Evolutionary conservation across 2,888 invertebrate species (phyloP).

Genomic region (Melinaea menophilus): DNA sequence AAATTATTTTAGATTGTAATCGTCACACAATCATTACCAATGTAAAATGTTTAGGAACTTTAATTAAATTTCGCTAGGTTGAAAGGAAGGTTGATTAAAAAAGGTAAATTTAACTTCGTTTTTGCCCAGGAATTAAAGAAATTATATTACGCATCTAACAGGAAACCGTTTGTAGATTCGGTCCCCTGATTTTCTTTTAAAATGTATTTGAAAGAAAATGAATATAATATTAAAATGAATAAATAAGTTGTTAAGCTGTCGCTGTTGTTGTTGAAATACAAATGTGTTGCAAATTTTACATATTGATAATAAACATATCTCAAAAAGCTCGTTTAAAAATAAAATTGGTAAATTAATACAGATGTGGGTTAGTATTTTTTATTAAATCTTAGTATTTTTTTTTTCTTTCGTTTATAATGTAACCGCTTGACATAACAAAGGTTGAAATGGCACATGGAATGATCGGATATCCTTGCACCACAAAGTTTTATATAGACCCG

Average conservation of each 20-base stretch:
- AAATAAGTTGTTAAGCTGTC: too few species aligned
- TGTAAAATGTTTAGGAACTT: conserved; percentile 61
- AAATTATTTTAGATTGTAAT: conserved; percentile 6
- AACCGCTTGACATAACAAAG: conserved; percentile 41
- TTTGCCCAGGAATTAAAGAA: conserved; percentile 45
- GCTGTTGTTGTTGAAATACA: too few species aligned
- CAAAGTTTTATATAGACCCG: conserved; percentile 45
- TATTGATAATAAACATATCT: too few species aligned
- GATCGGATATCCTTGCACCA: conserved; percentile 51
- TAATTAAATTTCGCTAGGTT: conserved; percentile 58
- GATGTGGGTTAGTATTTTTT: too few species aligned
- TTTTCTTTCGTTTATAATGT: conserved; percentile 30
- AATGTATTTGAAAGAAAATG: too few species aligned
- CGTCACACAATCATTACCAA: conserved; percentile 51
- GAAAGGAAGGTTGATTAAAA: conserved; percentile 53
- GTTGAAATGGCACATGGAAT: conserved; percentile 38
- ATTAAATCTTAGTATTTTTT: background rate
- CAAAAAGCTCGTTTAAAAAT: too few species aligned
- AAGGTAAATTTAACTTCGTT: conserved; percentile 43
- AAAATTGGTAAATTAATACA: too few species aligned
- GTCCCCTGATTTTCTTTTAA: background rate
- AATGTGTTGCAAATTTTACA: too few species aligned
- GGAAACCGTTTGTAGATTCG: conserved; percentile 17
- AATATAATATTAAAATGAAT: too few species aligned
- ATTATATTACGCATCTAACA: conserved; percentile 45